Base-by-base conservation (phyloP, 2,113 vertebrate species). In the Gnathonemus echidnorhynchus region DNA sequence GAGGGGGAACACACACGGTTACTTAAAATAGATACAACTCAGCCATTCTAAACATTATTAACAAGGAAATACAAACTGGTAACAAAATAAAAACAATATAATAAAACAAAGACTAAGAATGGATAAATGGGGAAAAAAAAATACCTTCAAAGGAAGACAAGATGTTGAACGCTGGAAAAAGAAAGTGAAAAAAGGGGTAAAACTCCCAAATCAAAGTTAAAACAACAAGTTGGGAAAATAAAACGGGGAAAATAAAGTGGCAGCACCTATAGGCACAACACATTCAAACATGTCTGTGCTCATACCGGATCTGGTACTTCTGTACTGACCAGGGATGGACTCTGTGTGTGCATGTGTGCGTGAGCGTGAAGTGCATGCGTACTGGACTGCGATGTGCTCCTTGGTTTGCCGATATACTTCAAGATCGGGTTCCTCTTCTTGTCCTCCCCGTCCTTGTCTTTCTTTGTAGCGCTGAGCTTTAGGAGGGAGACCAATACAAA, bases 401-500 rank as follows among this genome's bases (percentile, higher is more conserved):
- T 96, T 50, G 98, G 97, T 92, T 99, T 99, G 89, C 96, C 97
- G 1, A 99, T 98, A 94, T 99, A 99, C 91, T 97, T 98, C 90
- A 99, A 95, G 93, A 99, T 97, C 42, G 98, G 98, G 90, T 99
- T 99, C 42, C 97, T 94, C 91, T 96, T 97, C 95, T 95, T 97
- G 90, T 99, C 98, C 45, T 99, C 98, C 88, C 96, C 93, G 70
- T 97, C 96, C 86, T 94, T 96, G 1, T 99, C 98, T 92, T 97
- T 97, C 94, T 97, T 98, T 3, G 93, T 90, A 9, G 96, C 94
- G 91, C 96, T 97, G 93, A 96, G 96, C 97, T 98, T 70, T 70
- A 96, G 42, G 3, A 70, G 24, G 39, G 58, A 70, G 56, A 39
- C 93, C 3, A 87, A 35, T 27, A 87, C 24, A 87, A 13, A 8